Conservation (phyloP, 2,113 vertebrate species). For the Otis tarda region DNA sequence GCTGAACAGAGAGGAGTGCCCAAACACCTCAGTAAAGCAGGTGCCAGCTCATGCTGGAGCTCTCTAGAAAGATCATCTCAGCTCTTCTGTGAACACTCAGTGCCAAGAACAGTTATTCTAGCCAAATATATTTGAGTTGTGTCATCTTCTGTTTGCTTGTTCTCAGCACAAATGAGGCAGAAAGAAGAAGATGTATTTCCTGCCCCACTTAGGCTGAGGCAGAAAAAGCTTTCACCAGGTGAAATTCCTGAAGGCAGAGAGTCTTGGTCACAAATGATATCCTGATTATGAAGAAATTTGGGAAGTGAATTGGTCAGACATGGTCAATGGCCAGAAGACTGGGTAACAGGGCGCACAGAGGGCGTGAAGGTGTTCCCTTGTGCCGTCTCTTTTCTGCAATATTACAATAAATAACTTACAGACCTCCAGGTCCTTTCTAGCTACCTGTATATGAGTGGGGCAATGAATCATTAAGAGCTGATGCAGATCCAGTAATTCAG, state of each 20-base stretch:
- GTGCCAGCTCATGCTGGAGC: background rate
- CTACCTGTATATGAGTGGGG: background rate
- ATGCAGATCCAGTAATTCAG: background rate
- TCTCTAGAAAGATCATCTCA: background rate
- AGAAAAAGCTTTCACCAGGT: background rate
- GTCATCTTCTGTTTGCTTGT: background rate
- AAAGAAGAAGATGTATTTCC: background rate
- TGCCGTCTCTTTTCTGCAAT: background rate
- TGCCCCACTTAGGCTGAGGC: background rate
- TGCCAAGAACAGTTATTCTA: background rate
- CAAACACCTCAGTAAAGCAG: background rate
- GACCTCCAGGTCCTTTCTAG: background rate
- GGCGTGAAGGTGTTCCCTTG: too few species aligned
- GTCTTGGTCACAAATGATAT: background rate
- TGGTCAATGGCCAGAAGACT: background rate
- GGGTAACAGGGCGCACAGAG: too few species aligned
- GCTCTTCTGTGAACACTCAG: background rate
- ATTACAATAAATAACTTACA: background rate
- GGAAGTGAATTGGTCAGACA: background rate
- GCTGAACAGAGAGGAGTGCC: background rate
- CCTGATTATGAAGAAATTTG: background rate
- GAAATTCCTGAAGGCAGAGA: background rate
- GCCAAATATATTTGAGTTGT: background rate
- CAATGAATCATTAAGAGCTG: background rate
- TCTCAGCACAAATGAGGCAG: background rate